Conservation (phyloP, 2,113 vertebrate genomes). For the Microcebus griseorufus region DNA sequence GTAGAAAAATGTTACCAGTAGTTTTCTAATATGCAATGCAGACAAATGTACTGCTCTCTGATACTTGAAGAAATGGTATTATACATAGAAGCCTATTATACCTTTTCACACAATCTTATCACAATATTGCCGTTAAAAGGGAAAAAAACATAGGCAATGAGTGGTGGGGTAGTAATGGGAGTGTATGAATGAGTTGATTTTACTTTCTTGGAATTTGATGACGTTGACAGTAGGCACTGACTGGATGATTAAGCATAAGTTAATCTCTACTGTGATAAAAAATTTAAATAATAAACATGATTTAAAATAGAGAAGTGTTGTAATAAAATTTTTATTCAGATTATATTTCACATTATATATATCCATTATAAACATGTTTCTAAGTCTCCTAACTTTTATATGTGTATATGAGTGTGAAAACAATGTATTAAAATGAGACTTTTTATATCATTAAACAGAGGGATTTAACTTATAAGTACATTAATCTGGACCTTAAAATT, state of each 20-base stretch:
- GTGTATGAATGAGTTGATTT: constrained; percentile 85
- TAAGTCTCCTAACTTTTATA: constrained; percentile 7
- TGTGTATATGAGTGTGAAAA: constrained; percentile 14
- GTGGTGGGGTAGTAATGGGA: constrained; percentile 82
- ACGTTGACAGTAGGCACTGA: constrained; percentile 81
- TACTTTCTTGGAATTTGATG: constrained; percentile 84
- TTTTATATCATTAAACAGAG: constrained; percentile 34
- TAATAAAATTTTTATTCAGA: constrained; percentile 78
- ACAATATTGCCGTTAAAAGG: constrained; percentile 75
- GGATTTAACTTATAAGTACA: neutral
- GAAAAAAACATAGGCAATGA: constrained; percentile 88
- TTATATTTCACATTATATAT: constrained; percentile 30
- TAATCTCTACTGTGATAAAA: constrained; percentile 88
- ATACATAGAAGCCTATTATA: constrained; percentile 76
- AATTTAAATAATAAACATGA: constrained; percentile 87
- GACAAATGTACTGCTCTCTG: constrained; percentile 79
- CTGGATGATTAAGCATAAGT: constrained; percentile 84
- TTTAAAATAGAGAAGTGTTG: constrained; percentile 85
- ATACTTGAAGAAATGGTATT: constrained; percentile 90
- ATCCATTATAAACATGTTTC: constrained; percentile 32
- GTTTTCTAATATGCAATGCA: constrained; percentile 80
- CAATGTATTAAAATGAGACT: constrained; percentile 13
- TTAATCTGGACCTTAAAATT: constrained; percentile 12
- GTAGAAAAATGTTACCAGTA: constrained; percentile 81
- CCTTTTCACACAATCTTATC: constrained; percentile 85